Base-by-base conservation (phyloP, 2,888 invertebrate genomes). In the Tipula vernalis region DNA sequence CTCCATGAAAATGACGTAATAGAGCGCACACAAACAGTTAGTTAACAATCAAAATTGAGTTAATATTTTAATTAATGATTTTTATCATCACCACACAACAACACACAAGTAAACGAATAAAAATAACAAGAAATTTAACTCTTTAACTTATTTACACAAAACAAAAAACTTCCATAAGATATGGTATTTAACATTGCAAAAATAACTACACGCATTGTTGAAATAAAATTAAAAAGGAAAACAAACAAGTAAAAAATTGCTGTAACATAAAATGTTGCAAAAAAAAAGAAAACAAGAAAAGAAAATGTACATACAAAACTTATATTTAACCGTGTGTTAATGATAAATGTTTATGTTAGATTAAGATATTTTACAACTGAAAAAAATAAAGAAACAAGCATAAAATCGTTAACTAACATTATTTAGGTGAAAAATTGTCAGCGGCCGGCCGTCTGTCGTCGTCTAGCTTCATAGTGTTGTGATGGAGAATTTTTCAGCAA, bases 171-270 rank as follows among this genome's bases (percentile, higher is more conserved):
- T 71, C 71, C 18, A 13, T 13, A 71, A 71, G 71, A 71, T 71
- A 71, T 71, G 71, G 71, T 71, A 71, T 71, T 71, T 71, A 71
- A 71, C 71, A 71, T 71, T 71, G 71, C 71, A 71, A 28, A 71
- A 71, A 71, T 71, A 71, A 71, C 71, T 71, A 71, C 71, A 71
- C 71, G 71, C 71, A 71, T 71, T 71, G 71, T 71, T 71, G 71
- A 71, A 71, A 71, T 71, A 71, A n/a, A 71, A 71, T 71, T 71
- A 71, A 71, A 51, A 57, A 71, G 71, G 10, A 71, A 71, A 71
- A 71, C 71, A 71, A 71, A 28, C 3, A 51, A 51, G 28, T n/a
- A 51, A 51, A 71, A 71, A 71, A 71, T 71, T 71, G 71, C 28
- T 71, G 71, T 71, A 71, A 71, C 71, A 71, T 71, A 71, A 71